Conservation (phyloP, 92 coral and sea anemone species). For the Heliopora coerulea region DNA sequence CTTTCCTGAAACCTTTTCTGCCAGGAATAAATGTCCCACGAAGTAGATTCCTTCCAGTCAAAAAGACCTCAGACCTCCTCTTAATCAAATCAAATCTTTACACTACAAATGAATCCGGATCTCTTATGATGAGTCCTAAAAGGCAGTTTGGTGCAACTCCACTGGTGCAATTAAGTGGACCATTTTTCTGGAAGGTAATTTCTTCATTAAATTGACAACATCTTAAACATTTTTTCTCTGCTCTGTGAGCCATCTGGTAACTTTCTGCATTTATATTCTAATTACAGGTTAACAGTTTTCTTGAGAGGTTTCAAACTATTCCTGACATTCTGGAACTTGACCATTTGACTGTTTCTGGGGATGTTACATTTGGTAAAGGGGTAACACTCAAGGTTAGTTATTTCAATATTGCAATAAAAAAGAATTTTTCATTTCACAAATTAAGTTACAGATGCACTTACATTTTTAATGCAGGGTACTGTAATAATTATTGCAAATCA, state of each 20-base stretch:
- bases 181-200: conserved; percentile 73
- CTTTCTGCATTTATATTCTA: no score
- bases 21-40: conserved; percentile 96
- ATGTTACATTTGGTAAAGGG: conserved; percentile 95
- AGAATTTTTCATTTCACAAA: no score
- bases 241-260: background rate
- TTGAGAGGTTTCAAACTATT: conserved; percentile 78
- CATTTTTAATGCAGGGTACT: conserved; percentile 71
- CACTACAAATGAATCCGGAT: conserved; percentile 73
- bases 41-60: conserved; percentile 95
- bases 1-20: background rate
- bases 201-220: background rate
- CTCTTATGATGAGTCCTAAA: conserved; percentile 72
- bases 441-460: no score
- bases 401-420: no score
- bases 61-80: conserved; percentile 88
- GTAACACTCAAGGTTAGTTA: conserved; percentile 91
- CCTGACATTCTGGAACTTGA: conserved; percentile 92
- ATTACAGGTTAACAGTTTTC: conserved; percentile 80
- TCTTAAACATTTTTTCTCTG: conserved; percentile 1
- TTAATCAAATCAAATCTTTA: conserved; percentile 89
- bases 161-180: conserved; percentile 85
- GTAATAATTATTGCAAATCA: conserved; percentile 95
- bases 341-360: conserved; percentile 97
- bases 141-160: conserved; percentile 92